Evolutionary conservation across 2,888 invertebrate genomes (phyloP).

Genomic region (Corbicula japonica): DNA sequence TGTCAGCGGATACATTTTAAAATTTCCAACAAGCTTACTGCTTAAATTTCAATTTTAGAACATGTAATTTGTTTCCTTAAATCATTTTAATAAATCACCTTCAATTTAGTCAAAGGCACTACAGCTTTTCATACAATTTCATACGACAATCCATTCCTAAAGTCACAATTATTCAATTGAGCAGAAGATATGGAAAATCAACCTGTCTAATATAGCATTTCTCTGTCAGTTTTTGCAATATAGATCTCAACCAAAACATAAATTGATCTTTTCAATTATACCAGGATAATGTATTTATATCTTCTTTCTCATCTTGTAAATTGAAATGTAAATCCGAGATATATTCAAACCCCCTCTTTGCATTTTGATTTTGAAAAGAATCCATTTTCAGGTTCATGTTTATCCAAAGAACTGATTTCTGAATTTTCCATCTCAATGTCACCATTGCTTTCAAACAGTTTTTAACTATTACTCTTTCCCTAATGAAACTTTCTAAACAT

Average conservation of each 20-base stretch:
- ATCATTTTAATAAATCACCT: too few species aligned
- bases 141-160: too few species aligned
- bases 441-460: conserved; percentile 11
- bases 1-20: conserved; percentile 62
- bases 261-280: too few species aligned
- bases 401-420: background rate
- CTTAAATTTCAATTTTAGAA: too few species aligned
- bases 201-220: too few species aligned
- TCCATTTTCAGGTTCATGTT: conserved; percentile 10
- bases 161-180: too few species aligned
- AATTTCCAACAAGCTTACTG: background rate
- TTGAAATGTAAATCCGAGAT: conserved; percentile 32
- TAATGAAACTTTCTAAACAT: conserved; percentile 24
- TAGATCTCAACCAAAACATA: too few species aligned
- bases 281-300: conserved; percentile 22
- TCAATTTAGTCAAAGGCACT: too few species aligned
- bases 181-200: too few species aligned
- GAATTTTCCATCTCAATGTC: conserved; percentile 16
- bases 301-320: conserved; percentile 29
- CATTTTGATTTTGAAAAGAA: conserved; percentile 8
- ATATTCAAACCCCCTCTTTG: background rate
- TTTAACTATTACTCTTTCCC: conserved; percentile 5
- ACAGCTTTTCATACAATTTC: too few species aligned
- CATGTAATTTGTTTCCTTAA: too few species aligned
- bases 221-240: too few species aligned